Evolutionary conservation across 2,797 vertebrate genomes (phyloP), one percentile per base, ranked within the genome.

Genomic region (Hipposideros larvatus): DNA sequence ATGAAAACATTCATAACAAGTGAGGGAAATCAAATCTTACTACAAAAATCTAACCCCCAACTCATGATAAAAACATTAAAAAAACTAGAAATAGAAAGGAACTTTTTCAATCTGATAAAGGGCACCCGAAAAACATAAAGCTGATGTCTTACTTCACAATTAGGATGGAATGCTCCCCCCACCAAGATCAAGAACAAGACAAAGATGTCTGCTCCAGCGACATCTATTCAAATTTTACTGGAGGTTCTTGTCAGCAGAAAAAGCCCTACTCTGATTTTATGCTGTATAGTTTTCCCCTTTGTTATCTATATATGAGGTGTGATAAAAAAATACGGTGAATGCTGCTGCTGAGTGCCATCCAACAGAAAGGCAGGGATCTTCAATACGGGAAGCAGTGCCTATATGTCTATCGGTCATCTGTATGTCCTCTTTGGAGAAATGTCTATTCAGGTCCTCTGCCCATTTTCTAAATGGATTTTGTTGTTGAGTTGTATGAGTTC

Each of bases 1-100:
- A 90, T 70, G 43, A 41, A 87, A 87, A 87, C 55, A 78, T 51
- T 16, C 46, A 4, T 65, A 92, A 77, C 11, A 59, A 90, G 59
- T 24, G 46, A 84, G 28, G 31, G 34, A 71, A 90, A 91, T 31
- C 15, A 88, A 66, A 55, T 79, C 46, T 34, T 71, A 41, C 65
- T 63, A 94, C 34, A 90, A 90, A 73, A 94, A 85, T 48, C 51
- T 31, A 92, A 92, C 24, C 16, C 41, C 5, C 48, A 48, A 79
- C 68, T 70, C 15, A 59, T 59, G 73, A 86, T 31, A 48, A 77
- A 68, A 65, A 48, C 15, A 53, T 43, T 84, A 21, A 75, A 74
- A 74, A 37, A 61, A 73, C 24, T 73, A 83, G 57, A 63, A 63
- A 83, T 2, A 74, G 57, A 83, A 90, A n/a, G 61, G 24, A 65